phyloP scores from a whole-genome alignment of 2,797 vertebrate species.

The Cirrhinus molitorella region DNA sequence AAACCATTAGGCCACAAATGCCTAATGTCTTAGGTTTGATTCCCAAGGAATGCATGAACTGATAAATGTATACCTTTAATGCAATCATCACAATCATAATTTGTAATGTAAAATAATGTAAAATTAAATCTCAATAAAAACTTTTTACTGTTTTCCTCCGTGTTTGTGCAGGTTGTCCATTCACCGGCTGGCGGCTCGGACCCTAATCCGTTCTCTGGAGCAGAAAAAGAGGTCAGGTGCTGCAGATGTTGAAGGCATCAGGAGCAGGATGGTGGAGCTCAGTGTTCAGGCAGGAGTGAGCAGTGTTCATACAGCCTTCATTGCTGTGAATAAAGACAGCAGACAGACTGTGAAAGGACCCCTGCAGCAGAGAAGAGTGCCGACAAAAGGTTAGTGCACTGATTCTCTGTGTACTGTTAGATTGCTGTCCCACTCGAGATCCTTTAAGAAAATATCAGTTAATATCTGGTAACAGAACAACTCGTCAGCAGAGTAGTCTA shows the following conservation, averaged over 20 bases:
- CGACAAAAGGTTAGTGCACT: background rate
- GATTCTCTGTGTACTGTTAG: too few relatives aligned
- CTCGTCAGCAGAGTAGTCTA: too few relatives aligned
- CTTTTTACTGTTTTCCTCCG: background rate
- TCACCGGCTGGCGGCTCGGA: constrained; percentile 77
- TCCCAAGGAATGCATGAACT: too few relatives aligned
- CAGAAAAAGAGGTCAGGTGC: constrained; percentile 49
- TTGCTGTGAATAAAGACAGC: constrained; percentile 75
- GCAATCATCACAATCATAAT: too few relatives aligned
- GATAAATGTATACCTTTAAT: too few relatives aligned
- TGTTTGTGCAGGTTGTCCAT: background rate
- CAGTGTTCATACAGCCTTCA: constrained; percentile 81
- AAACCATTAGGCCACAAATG: too few relatives aligned
- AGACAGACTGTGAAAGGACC: constrained; percentile 70
- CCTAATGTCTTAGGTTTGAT: too few relatives aligned
- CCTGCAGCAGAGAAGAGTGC: constrained; percentile 68
- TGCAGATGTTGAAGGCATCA: constrained; percentile 52
- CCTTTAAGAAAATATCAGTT: too few relatives aligned
- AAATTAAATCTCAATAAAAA: too few relatives aligned
- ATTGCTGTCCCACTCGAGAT: too few relatives aligned
- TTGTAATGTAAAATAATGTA: too few relatives aligned
- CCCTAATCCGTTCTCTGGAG: constrained; percentile 78
- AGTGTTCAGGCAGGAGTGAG: constrained; percentile 83
- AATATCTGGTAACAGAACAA: too few relatives aligned
- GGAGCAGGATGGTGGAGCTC: constrained; percentile 74